A percentile compares a stretch with the other conserved stretches of the same genome.
Evolutionary conservation across 2,888 invertebrate species (phyloP).

Genomic region (Psylliodes chrysocephalus): DNA sequence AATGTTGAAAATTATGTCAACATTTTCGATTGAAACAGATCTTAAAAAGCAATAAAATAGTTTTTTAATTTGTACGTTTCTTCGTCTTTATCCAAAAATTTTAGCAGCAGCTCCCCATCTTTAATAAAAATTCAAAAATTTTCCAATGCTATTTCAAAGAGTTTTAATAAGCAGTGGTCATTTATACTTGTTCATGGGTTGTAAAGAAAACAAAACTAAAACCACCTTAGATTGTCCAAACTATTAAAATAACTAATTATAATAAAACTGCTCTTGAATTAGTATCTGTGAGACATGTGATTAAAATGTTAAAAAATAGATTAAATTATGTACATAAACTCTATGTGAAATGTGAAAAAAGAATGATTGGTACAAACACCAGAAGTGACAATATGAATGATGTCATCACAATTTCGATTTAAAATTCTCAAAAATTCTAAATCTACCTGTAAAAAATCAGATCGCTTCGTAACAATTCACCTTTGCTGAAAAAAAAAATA

Average conservation of each 20-base stretch:
- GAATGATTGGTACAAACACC: constrained; percentile 47
- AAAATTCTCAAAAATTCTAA: constrained; percentile 34
- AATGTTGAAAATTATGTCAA: no score
- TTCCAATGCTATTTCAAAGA: no score
- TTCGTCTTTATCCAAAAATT: no score
- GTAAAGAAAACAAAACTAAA: background rate
- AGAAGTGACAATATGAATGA: constrained; percentile 50
- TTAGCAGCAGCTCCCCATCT: no score
- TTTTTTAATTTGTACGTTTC: no score
- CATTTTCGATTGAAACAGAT: no score
- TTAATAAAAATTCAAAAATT: no score
- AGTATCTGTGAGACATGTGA: constrained; percentile 14
- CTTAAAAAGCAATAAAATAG: no score
- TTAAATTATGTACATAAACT: constrained; percentile 27
- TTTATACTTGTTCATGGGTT: background rate
- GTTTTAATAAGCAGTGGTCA: no score
- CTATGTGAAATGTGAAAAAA: constrained; percentile 25
- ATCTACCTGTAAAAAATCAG: constrained; percentile 39
- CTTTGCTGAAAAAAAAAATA: constrained; percentile 19
- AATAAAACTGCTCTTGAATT: constrained; percentile 25
- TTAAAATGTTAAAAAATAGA: constrained; percentile 28
- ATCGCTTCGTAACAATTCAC: constrained; percentile 36
- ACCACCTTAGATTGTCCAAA: constrained; percentile 1
- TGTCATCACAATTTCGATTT: constrained; percentile 48
- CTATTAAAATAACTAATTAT: constrained; percentile 18